A percentile compares a stretch with the other conserved stretches of the same genome.
phyloP scores from a whole-genome alignment of 2,888 invertebrate genomes.

The Trichogramma dendrolimi region DNA sequence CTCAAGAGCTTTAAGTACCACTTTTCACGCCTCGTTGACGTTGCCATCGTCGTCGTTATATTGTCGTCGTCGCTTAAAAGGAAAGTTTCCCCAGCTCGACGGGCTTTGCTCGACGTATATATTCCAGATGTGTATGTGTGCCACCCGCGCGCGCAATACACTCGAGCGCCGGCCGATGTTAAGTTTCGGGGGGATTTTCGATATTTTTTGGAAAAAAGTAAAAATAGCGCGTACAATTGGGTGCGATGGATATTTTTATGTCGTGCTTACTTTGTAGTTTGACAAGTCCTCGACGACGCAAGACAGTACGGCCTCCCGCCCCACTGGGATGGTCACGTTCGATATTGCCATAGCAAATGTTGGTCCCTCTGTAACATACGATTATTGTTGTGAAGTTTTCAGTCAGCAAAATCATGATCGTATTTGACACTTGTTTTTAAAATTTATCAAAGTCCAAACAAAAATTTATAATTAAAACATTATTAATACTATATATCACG shows the following conservation, averaged over 20 bases:
- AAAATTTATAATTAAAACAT: too few relatives aligned
- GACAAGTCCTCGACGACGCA: conserved; percentile 82
- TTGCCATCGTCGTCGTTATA: background rate
- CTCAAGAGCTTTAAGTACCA: conserved; percentile 7
- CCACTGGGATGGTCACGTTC: conserved; percentile 80
- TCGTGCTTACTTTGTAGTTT: conserved; percentile 70
- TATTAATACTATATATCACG: too few relatives aligned
- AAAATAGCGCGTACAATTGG: conserved; percentile 10
- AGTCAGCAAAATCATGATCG: too few relatives aligned
- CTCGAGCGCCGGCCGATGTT: background rate
- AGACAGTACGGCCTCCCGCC: conserved; percentile 76
- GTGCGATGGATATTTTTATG: background rate
- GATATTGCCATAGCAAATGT: conserved; percentile 76
- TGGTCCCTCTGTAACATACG: conserved; percentile 66
- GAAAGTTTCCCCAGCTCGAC: conserved; percentile 9
- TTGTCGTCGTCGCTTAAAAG: background rate
- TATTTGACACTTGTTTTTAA: too few relatives aligned
- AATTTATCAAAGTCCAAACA: too few relatives aligned
- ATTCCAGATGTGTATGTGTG: background rate
- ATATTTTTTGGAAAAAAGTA: conserved; percentile 9
- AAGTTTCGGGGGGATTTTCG: background rate
- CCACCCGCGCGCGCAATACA: background rate
- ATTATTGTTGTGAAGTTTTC: too few relatives aligned
- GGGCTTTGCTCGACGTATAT: background rate
- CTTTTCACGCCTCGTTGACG: conserved; percentile 3